Evolutionary conservation across 2,888 invertebrate genomes (phyloP).

Genomic region (Bimastos eiseni): DNA sequence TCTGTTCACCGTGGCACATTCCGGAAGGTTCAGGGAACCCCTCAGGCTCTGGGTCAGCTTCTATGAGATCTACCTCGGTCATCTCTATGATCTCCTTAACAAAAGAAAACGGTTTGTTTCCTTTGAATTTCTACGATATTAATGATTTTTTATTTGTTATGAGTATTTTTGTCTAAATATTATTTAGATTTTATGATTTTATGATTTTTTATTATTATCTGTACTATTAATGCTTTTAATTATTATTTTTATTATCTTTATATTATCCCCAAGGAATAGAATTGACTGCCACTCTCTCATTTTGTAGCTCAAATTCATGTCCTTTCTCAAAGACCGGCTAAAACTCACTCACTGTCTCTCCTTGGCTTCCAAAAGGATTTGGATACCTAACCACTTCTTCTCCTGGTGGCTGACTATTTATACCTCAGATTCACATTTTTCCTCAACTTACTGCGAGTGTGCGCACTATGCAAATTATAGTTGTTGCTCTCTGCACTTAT

Average conservation of each 20-base stretch:
- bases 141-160: too few relatives aligned
- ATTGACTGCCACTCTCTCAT: background rate
- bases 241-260: background rate
- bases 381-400: too few relatives aligned
- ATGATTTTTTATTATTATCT: background rate
- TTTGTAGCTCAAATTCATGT: background rate
- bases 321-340: background rate
- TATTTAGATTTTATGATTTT: too few relatives aligned
- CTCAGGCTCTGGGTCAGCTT: conserved; percentile 58
- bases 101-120: conserved; percentile 55
- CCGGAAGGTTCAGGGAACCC: background rate
- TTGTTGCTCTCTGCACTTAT: background rate
- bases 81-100: conserved; percentile 61
- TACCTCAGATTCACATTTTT: too few relatives aligned
- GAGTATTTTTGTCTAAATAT: too few relatives aligned
- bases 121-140: too few relatives aligned
- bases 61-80: conserved; percentile 62
- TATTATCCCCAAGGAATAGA: background rate
- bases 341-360: background rate
- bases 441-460: background rate
- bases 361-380: too few relatives aligned
- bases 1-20: conserved; percentile 50
- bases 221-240: background rate
- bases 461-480: background rate
- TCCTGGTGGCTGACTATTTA: too few relatives aligned